These are phyloP conservation scores for Euclidia mi DNA, from an alignment of 2,888 invertebrate genomes.

Conservation along the genomic window DNA sequence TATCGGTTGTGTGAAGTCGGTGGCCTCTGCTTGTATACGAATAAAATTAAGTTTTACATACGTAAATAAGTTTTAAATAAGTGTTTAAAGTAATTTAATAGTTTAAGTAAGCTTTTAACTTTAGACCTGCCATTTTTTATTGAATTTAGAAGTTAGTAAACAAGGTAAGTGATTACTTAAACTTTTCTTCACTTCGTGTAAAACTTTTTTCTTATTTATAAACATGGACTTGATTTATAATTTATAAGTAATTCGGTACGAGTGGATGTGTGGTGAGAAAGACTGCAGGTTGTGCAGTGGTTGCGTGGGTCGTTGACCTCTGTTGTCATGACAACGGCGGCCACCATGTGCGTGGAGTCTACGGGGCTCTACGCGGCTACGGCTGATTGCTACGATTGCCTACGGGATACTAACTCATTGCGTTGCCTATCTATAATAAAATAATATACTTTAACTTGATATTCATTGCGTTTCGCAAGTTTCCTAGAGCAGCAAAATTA, in stretches of 20 bases:
- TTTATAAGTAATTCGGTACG: slow-evolving; percentile 8
- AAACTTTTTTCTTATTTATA: background rate
- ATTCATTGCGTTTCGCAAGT: too few relatives aligned
- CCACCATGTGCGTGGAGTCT: slow-evolving; percentile 74
- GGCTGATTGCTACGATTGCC: slow-evolving; percentile 68
- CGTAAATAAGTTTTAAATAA: slow-evolving; percentile 23
- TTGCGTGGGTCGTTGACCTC: slow-evolving; percentile 81
- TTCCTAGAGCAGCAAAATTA: too few relatives aligned
- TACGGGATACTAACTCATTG: slow-evolving; percentile 44
- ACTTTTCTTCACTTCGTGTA: background rate
- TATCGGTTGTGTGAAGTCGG: slow-evolving; percentile 53
- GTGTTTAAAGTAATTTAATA: slow-evolving; percentile 23
- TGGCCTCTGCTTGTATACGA: slow-evolving; percentile 67
- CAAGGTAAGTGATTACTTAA: slow-evolving; percentile 29
- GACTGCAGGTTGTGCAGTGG: slow-evolving; percentile 65
- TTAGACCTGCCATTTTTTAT: slow-evolving; percentile 21
- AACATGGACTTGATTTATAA: background rate
- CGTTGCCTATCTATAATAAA: slow-evolving; percentile 22
- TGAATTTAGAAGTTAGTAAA: slow-evolving; percentile 7
- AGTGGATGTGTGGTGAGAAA: slow-evolving; percentile 32
- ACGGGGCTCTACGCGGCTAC: slow-evolving; percentile 51
- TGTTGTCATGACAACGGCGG: slow-evolving; percentile 80
- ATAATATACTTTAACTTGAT: too few relatives aligned
- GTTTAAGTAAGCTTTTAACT: slow-evolving; percentile 18
- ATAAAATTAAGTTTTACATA: slow-evolving; percentile 32